These are phyloP conservation scores for Pterophyllum scalare DNA, from an alignment of 2,113 vertebrate genomes.

Conservation along the genomic window DNA sequence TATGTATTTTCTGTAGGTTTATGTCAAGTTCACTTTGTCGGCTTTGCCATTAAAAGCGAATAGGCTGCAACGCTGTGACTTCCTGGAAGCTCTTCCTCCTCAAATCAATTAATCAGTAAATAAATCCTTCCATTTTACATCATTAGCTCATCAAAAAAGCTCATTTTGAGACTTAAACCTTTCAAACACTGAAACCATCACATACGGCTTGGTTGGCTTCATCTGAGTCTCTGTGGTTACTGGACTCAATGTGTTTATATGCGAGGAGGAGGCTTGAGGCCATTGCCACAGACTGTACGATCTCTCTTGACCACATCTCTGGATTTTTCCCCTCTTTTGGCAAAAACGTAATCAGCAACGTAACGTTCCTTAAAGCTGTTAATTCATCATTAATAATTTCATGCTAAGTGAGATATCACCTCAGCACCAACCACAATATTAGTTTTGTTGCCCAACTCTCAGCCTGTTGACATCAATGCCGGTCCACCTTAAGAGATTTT, in stretches of 20 bases:
- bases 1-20: slow-evolving; percentile 15
- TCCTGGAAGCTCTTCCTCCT: background rate
- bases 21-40: background rate
- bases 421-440: background rate
- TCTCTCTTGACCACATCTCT: slow-evolving; percentile 4
- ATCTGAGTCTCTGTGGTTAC: background rate
- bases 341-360: background rate
- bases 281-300: background rate
- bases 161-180: background rate
- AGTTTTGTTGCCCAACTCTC: background rate
- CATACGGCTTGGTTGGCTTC: background rate
- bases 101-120: background rate
- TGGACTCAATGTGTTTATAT: background rate
- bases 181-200: background rate
- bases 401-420: background rate
- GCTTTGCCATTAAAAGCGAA: slow-evolving; percentile 34
- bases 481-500: slow-evolving; percentile 78
- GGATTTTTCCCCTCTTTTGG: background rate
- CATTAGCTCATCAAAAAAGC: background rate
- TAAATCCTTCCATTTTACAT: background rate
- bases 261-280: background rate
- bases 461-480: slow-evolving; percentile 17
- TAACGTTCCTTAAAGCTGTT: background rate
- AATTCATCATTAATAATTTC: background rate
- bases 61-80: background rate